These are phyloP conservation scores for Aleiodes sp. DNA, from an alignment of 1,140 invertebrate genomes.

Conservation along the genomic window DNA sequence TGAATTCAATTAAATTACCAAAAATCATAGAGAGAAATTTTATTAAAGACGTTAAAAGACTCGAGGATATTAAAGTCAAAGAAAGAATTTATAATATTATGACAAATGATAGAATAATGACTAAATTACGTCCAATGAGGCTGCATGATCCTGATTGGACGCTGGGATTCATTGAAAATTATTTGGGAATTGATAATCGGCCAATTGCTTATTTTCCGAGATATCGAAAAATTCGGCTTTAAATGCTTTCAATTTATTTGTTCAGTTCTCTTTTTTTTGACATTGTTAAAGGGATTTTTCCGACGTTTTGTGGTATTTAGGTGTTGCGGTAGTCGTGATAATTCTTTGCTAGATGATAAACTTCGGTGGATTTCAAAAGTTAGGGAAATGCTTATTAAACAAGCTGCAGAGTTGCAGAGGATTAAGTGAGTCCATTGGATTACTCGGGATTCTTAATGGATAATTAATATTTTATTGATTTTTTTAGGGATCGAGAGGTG, in stretches of 20 bases:
- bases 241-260: slow-evolving; percentile 17
- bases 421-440: slow-evolving; percentile 42
- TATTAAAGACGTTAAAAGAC: slow-evolving; percentile 22
- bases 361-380: slow-evolving; percentile 42
- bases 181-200: slow-evolving; percentile 40
- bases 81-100: slow-evolving; percentile 48
- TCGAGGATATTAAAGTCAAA: slow-evolving; percentile 21
- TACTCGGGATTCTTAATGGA: background rate
- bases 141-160: slow-evolving; percentile 47
- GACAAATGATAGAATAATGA: slow-evolving; percentile 47
- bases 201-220: slow-evolving; percentile 21
- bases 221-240: background rate
- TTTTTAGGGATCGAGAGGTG: slow-evolving; percentile 42
- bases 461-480: slow-evolving; percentile 8
- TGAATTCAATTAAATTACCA: slow-evolving; percentile 8
- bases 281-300: slow-evolving; percentile 25
- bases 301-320: slow-evolving; percentile 38
- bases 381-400: slow-evolving; percentile 42
- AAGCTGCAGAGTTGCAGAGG: slow-evolving; percentile 47
- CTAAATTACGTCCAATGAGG: slow-evolving; percentile 48
- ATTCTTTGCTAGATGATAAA: slow-evolving; percentile 38
- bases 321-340: slow-evolving; percentile 42
- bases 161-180: slow-evolving; percentile 52
- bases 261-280: slow-evolving; percentile 20
- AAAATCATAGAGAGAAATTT: slow-evolving; percentile 35